A percentile compares a stretch with the other conserved stretches of the same genome.
These are phyloP conservation scores for Rhinatrema bivittatum DNA, from an alignment of 2,797 vertebrate genomes.

Conservation along the genomic window DNA sequence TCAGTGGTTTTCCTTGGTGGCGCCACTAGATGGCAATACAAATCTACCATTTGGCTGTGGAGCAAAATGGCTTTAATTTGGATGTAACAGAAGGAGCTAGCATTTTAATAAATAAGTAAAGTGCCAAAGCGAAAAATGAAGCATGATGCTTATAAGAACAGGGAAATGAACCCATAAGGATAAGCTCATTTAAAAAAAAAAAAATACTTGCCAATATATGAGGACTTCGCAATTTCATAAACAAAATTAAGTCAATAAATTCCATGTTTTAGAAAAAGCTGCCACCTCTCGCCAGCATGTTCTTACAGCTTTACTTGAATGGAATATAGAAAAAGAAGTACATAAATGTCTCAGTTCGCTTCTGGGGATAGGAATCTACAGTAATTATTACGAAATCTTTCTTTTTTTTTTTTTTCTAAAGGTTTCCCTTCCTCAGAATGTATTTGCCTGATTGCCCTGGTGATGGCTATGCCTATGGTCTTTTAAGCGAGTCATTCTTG, in stretches of 20 bases:
- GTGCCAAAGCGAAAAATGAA: slow-evolving; percentile 8
- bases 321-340: no score
- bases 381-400: no score
- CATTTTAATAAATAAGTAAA: slow-evolving; percentile 10
- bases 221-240: neutral
- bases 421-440: no score
- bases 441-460: no score
- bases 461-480: no score
- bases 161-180: neutral
- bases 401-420: no score
- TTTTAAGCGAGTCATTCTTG: no score
- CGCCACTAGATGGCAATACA: slow-evolving; percentile 7
- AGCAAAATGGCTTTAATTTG: slow-evolving; percentile 6
- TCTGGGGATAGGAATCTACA: no score
- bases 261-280: no score
- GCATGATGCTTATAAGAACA: slow-evolving; percentile 6
- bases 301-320: no score
- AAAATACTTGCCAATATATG: neutral
- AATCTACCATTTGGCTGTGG: neutral
- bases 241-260: neutral
- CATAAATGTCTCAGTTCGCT: no score
- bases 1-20: neutral
- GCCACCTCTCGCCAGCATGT: no score
- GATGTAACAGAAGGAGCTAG: slow-evolving; percentile 10
- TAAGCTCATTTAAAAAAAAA: neutral